Conservation (phyloP, 2,113 vertebrate species). For the Lathamus discolor region DNA sequence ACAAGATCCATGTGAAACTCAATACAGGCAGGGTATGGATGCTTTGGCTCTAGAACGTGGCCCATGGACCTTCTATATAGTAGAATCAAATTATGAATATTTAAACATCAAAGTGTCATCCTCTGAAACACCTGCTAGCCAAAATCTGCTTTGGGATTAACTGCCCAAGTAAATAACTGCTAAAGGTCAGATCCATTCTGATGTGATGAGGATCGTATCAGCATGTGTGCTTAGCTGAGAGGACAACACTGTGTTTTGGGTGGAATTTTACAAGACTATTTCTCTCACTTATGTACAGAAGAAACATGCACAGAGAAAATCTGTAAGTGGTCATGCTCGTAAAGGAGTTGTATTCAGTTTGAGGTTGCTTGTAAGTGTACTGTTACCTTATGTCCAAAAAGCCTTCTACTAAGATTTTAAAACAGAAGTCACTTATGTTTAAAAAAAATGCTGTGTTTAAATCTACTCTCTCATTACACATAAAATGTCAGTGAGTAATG, state of each 20-base stretch:
- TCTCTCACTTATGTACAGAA: neutral
- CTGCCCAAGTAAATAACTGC: conserved; percentile 21
- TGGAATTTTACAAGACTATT: fast-evolving
- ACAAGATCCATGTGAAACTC: conserved; percentile 22
- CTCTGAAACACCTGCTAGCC: conserved; percentile 55
- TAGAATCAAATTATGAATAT: conserved; percentile 45
- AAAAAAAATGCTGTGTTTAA: neutral
- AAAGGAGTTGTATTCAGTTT: neutral
- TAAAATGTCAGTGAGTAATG: neutral
- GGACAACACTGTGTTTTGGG: neutral
- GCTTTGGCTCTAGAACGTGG: conserved; percentile 4
- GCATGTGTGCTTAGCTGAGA: neutral
- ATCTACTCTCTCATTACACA: neutral
- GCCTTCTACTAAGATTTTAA: neutral
- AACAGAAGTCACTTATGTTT: neutral
- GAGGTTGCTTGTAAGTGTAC: fast-evolving
- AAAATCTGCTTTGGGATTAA: conserved; percentile 6
- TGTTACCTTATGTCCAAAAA: neutral
- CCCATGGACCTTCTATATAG: neutral
- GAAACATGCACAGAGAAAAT: neutral
- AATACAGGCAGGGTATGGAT: neutral
- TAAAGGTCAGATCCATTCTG: conserved; percentile 40
- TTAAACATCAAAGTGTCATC: conserved; percentile 52
- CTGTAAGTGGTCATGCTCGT: neutral
- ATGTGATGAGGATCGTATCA: neutral